Base-by-base conservation (phyloP, 2,113 vertebrate species). In the Synodontis membranacea region DNA sequence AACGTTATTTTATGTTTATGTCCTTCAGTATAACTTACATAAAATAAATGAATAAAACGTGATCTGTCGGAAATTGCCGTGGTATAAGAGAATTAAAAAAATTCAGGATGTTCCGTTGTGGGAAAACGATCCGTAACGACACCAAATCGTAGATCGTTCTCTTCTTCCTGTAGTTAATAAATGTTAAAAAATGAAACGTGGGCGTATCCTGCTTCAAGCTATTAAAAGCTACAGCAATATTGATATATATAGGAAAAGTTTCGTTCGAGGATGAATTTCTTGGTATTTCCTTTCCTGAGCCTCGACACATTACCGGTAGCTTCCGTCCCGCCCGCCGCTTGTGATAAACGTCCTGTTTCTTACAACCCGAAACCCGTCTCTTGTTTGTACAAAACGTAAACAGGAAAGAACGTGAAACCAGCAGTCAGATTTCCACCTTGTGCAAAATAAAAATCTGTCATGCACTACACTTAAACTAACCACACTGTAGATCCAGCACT, bases 401-500 rank as follows among this genome's bases (percentile, higher is more conserved):
- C 64, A 25, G 10, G 37, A n/a, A 44, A 72, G 42, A 50, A 52
- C 21, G 25, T 52, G 64, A 70, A 83, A 54, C 64, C 28, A 66
- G 46, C 81, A 83, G 64, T 62, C 54, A 48, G 42, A 48, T 76
- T 79, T 48, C 39, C 52, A 46, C 46, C 66, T 74, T 75, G 68
- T 50, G 17, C 62, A 42, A 79, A n/a, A n/a, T n/a, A n/a, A 79
- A 78, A 56, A 80, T 80, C 50, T 64, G 21, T 68, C 56, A 82
- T 19, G 48, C 37, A 21, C 50, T 54, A 3, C 28, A 79, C 83
- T 52, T 80, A 34, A 48, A n/a, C 84, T 54, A 70, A 85, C 80
- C 50, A 46, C 86, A 62, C 56, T 83, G 39, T 84, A 81, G 50
- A 80, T 87, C 85, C 58, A 85, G 75, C 48, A 56, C 23, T 58